Evolutionary conservation across 2,888 invertebrate genomes (phyloP), one percentile per base, ranked within the genome.

Genomic region (Pediacus dermestoides): DNA sequence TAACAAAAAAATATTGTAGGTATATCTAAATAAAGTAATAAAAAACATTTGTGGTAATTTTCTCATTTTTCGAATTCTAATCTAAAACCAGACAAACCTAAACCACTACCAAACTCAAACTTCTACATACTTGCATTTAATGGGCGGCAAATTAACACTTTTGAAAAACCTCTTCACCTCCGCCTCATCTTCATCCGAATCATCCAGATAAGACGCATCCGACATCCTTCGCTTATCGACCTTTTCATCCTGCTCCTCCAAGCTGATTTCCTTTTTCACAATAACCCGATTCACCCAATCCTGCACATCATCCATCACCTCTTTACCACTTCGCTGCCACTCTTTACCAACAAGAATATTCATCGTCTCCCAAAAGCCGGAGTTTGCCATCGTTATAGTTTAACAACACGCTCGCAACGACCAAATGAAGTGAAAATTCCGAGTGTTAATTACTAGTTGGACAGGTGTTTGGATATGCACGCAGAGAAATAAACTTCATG

Each of bases 341-440:
- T 74, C 76, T 4, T 72, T 70, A 16, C 71, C 76, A 9, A 77
- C 75, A 10, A 81, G 69, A 21, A 80, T 68, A 43, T 80, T 77
- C 42, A 81, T 74, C n/a, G 78, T 80, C 31, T 76, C 75, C 80
- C 80, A 80, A 60, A 81, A 79, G 15, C 40, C 42, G 1, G 37
- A 37, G 7, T 30, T 12, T 16, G 41, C 26, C 41, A 41, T 41
- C 9, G 4, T 18, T 9, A 23, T 10, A 23, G 9, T 23, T 23
- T 23, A n/a, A 3, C 10, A 23, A 23, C n/a, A n/a, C n/a, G n/a
- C n/a, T n/a, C n/a, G n/a, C n/a, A n/a, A n/a, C n/a, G n/a, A n/a
- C n/a, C n/a, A n/a, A n/a, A n/a, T n/a, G n/a, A n/a, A n/a, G n/a
- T n/a, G n/a, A n/a, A n/a, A n/a, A n/a, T n/a, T n/a, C n/a, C n/a